Conservation (phyloP, 2,113 vertebrate species). For the Cromileptes altivelis region DNA sequence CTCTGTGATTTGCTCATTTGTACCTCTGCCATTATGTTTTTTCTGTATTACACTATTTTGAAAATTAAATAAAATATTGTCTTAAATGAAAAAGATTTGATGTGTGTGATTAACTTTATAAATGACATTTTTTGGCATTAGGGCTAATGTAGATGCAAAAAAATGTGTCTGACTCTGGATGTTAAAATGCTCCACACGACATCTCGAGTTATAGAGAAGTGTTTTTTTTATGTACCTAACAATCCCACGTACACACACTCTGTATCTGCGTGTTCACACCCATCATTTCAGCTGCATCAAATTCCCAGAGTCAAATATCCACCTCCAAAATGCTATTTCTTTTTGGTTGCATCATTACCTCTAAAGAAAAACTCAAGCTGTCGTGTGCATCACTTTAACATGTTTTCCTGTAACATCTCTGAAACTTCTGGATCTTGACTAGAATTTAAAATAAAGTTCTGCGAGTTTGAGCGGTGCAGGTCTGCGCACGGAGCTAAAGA, state of each 20-base stretch:
- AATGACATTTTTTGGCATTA: neutral
- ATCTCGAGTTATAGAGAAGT: too few relatives aligned
- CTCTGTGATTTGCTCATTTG: too few relatives aligned
- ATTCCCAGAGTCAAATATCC: slow-evolving; percentile 21
- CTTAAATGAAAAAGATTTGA: too few relatives aligned
- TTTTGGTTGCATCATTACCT: slow-evolving; percentile 53
- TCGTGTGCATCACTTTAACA: slow-evolving; percentile 25
- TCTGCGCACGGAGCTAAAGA: neutral
- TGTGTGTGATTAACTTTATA: neutral
- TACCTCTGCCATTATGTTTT: too few relatives aligned
- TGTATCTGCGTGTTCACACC: neutral
- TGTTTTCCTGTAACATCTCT: slow-evolving; percentile 24
- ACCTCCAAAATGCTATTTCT: slow-evolving; percentile 33
- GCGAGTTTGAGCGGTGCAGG: neutral
- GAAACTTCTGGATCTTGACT: slow-evolving; percentile 17
- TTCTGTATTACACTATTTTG: too few relatives aligned
- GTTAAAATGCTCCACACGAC: neutral
- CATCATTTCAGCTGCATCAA: slow-evolving; percentile 15
- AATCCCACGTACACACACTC: neutral
- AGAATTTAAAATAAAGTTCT: slow-evolving; percentile 20
- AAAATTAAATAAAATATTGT: too few relatives aligned
- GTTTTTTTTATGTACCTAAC: neutral
- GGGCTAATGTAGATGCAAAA: neutral
- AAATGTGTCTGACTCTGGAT: neutral
- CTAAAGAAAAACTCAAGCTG: slow-evolving; percentile 38